These are phyloP conservation scores for Capromys pilorides DNA, from an alignment of 2,797 vertebrate species.

Conservation along the genomic window DNA sequence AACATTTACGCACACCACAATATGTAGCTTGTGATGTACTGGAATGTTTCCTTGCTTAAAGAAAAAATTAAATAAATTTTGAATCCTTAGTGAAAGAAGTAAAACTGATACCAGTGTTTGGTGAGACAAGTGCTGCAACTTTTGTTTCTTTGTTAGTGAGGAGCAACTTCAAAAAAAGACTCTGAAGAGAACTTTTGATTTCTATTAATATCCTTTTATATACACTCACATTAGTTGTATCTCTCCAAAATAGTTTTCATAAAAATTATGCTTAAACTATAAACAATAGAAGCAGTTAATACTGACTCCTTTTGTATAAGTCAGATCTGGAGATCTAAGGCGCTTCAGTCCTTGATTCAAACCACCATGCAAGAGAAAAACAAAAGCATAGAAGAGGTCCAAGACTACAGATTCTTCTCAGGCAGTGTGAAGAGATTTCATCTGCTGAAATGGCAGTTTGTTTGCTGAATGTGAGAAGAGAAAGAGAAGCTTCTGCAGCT, in stretches of 20 bases:
- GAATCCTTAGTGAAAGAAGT: slow-evolving; percentile 46
- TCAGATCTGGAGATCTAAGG: slow-evolving; percentile 71
- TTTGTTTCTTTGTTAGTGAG: slow-evolving; percentile 52
- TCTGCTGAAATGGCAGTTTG: not conserved
- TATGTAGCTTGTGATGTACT: slow-evolving; percentile 44
- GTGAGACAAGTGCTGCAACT: not conserved
- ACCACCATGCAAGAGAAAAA: slow-evolving; percentile 59
- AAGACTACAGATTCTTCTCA: not conserved
- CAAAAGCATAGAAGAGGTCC: slow-evolving; percentile 40
- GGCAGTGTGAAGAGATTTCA: too few relatives aligned
- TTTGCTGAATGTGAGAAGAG: not conserved
- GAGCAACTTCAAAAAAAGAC: slow-evolving; percentile 39
- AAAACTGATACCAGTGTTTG: not conserved
- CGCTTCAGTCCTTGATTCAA: slow-evolving; percentile 54
- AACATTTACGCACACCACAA: slow-evolving; percentile 60
- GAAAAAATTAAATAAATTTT: slow-evolving; percentile 42
- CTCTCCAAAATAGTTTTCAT: slow-evolving; percentile 71
- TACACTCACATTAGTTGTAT: slow-evolving; percentile 66
- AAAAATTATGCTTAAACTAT: slow-evolving; percentile 67
- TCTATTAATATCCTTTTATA: slow-evolving; percentile 67
- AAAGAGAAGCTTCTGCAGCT: not conserved
- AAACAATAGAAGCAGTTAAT: slow-evolving; percentile 64
- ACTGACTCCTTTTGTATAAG: slow-evolving; percentile 44
- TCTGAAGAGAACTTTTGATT: slow-evolving; percentile 57
- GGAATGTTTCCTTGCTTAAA: slow-evolving; percentile 20